phyloP scores from a whole-genome alignment of 2,888 invertebrate genomes.

The Acrobasis consociella region DNA sequence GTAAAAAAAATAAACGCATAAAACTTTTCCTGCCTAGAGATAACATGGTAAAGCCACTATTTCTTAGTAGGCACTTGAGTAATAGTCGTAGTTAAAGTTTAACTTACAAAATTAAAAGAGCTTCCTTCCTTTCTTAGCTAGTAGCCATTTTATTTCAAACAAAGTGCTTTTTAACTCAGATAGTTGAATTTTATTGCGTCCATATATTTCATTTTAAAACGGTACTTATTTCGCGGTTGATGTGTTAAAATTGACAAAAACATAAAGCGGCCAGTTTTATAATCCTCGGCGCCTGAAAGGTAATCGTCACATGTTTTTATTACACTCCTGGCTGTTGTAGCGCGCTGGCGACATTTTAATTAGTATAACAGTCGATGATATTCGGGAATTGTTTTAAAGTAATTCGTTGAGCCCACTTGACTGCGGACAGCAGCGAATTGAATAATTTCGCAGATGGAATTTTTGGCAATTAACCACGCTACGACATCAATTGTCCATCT shows the following conservation, averaged over 20 bases:
- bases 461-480: slow-evolving; percentile 29
- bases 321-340: slow-evolving; percentile 28
- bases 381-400: slow-evolving; percentile 25
- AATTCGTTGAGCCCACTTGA: slow-evolving; percentile 19
- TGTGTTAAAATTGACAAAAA: slow-evolving; percentile 12
- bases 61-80: slow-evolving; percentile 3
- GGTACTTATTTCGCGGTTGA: not conserved
- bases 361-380: slow-evolving; percentile 37
- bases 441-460: slow-evolving; percentile 29
- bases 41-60: slow-evolving; percentile 1
- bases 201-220: slow-evolving; percentile 2
- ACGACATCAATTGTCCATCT: slow-evolving; percentile 29
- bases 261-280: slow-evolving; percentile 32
- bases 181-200: slow-evolving; percentile 8
- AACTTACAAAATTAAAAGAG: slow-evolving; percentile 7
- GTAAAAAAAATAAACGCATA: not conserved
- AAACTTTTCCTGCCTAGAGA: slow-evolving; percentile 11
- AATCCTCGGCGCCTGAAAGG: slow-evolving; percentile 33
- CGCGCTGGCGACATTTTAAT: slow-evolving; percentile 39
- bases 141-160: slow-evolving; percentile 1
- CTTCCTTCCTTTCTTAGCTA: not conserved
- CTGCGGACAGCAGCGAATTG: slow-evolving; percentile 23
- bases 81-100: slow-evolving; percentile 12
- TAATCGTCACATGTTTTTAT: slow-evolving; percentile 41
- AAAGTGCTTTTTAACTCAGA: slow-evolving; percentile 1